Base-by-base conservation (phyloP, 2,888 invertebrate genomes). In the Clistopyga incitator region DNA sequence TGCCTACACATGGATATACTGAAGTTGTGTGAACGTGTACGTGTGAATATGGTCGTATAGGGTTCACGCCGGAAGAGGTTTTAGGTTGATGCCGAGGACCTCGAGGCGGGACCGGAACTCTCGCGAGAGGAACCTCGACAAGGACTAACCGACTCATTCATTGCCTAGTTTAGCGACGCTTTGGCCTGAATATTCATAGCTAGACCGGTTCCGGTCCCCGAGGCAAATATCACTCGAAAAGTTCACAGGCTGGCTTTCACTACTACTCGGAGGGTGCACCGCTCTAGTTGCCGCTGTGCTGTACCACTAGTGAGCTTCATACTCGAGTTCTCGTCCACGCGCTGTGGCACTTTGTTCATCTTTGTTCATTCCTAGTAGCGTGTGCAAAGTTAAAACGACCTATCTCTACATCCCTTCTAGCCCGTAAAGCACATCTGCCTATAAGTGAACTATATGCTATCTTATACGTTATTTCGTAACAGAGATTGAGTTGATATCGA, bases 161-260 rank as follows among this genome's bases (percentile, higher is more conserved):
- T 92, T 91, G 92, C 90, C 91, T 89, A 90, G 91, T 92, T 92
- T 92, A 92, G 90, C 91, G 89, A 88, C 89, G 91, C 91, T 92
- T 92, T 91, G 89, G 87, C 88, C 89, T 92, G 92, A 92, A 92
- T 92, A 92, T 92, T 92, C 92, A 92, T 92, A 90, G 90, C 88
- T 86, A 86, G 87, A 88, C 89, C 86, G 89, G 86, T 88, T 87
- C 88, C 84, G 84, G 86, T 89, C 90, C 88, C 88, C 82, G 86
- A 89, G 89, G 92, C 90, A 92, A 92, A 92, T 91, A 91, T 92
- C 92, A 89, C 90, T 90, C 88, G 90, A 91, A 92, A 92, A 91
- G 91, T 92, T 92, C 89, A 86, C 84, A 84, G 88, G 86, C 84
- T 82, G 81, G 81, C 84, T 84, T 78, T 81, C 78, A 78, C 84